These are phyloP conservation scores for Nesospiza acunhae DNA, from an alignment of 2,113 vertebrate species.

Conservation along the genomic window DNA sequence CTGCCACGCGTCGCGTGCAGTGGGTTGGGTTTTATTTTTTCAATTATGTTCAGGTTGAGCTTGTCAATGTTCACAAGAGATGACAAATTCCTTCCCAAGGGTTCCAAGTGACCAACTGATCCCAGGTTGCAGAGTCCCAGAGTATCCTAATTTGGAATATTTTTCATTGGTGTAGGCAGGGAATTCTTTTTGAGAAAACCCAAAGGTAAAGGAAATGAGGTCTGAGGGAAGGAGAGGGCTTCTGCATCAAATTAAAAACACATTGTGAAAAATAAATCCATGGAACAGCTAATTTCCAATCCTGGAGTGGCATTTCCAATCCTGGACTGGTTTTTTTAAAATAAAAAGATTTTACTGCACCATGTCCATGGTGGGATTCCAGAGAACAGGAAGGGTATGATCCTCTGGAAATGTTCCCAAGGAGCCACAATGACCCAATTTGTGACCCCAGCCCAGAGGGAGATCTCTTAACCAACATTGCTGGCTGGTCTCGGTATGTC, in stretches of 20 bases:
- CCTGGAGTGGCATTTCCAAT: neutral
- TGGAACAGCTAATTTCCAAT: neutral
- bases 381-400: neutral
- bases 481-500: neutral
- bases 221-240: neutral
- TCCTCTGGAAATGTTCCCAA: neutral
- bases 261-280: neutral
- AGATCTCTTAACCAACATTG: neutral
- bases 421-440: neutral
- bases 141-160: too few species aligned
- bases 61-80: too few species aligned
- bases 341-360: neutral
- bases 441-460: neutral
- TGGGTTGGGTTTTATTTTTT: neutral
- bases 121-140: neutral
- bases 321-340: neutral
- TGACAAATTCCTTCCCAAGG: neutral
- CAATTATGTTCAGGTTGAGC: neutral
- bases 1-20: fast-evolving
- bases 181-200: neutral
- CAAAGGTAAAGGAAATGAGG: neutral
- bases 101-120: neutral
- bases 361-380: neutral
- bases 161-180: neutral
- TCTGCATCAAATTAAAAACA: neutral